phyloP scores from a whole-genome alignment of 1,140 invertebrate species.

The Procambarus clarkii region DNA sequence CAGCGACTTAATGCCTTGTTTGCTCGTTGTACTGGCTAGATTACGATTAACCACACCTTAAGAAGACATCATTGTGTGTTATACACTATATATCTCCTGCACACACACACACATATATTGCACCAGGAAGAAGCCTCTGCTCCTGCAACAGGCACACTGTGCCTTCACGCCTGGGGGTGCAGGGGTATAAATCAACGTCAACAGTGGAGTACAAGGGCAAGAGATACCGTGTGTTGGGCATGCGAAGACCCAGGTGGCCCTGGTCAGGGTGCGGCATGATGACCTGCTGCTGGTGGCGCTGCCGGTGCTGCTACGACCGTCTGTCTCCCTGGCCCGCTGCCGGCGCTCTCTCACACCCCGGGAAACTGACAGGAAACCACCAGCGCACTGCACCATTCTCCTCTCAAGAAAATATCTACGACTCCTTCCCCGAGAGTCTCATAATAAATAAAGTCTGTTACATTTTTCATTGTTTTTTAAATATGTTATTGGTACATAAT shows the following conservation, averaged over 20 bases:
- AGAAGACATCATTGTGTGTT: not conserved
- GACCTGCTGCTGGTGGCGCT: slow-evolving; percentile 11
- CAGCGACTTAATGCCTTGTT: not conserved
- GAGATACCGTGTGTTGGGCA: slow-evolving; percentile 14
- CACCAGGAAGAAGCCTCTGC: not conserved
- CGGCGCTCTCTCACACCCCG: not conserved
- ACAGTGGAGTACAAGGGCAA: not conserved
- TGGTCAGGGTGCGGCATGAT: slow-evolving; percentile 33
- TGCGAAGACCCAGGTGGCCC: not conserved
- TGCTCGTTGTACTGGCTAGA: not conserved
- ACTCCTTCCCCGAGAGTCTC: no score
- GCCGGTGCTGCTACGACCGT: not conserved
- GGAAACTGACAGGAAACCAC: slow-evolving; percentile 16
- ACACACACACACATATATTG: no score
- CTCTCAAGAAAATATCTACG: no score
- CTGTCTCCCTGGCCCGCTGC: not conserved
- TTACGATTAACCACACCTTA: not conserved
- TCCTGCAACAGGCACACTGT: no score
- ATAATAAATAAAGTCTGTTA: no score
- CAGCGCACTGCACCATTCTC: slow-evolving; percentile 37
- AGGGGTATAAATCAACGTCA: no score
- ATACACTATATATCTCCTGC: no score
- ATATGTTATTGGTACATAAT: not conserved
- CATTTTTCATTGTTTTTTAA: no score
- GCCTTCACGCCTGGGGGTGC: no score